Conservation (phyloP, 1,140 invertebrate species). For the Copidosoma floridanum region DNA sequence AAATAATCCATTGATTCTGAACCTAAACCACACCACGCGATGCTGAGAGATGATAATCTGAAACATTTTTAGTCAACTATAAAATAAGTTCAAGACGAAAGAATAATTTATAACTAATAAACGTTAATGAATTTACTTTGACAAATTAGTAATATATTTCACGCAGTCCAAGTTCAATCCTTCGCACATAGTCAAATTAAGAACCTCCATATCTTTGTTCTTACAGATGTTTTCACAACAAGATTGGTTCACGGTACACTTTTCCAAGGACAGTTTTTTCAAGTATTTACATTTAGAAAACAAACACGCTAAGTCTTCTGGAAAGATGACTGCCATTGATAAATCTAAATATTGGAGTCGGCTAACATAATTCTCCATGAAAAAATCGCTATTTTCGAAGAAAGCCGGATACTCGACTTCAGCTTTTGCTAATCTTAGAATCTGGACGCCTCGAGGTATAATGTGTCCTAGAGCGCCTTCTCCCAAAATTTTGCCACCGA, state of each 20-base stretch:
- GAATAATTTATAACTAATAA: constrained; percentile 12
- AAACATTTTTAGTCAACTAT: constrained; percentile 34
- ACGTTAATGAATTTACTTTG: background rate
- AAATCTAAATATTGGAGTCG: constrained; percentile 81
- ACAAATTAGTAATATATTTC: constrained; percentile 40
- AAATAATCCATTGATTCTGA: constrained; percentile 62
- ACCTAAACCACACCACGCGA: constrained; percentile 78
- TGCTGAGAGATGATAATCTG: constrained; percentile 73
- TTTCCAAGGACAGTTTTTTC: constrained; percentile 82
- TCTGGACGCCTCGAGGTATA: constrained; percentile 69
- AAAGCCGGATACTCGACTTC: constrained; percentile 63
- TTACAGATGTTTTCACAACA: constrained; percentile 66
- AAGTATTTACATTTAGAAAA: constrained; percentile 69
- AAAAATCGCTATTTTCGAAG: constrained; percentile 41
- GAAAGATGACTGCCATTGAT: constrained; percentile 71
- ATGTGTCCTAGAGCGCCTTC: constrained; percentile 69
- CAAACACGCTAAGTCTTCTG: constrained; percentile 62
- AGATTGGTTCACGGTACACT: constrained; percentile 63
- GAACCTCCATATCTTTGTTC: constrained; percentile 66
- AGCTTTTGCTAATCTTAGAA: constrained; percentile 73
- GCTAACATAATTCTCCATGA: constrained; percentile 38
- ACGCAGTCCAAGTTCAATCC: constrained; percentile 65
- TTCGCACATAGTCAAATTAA: constrained; percentile 74
- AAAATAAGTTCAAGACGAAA: constrained; percentile 3
- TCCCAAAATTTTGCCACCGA: constrained; percentile 67